Evolutionary conservation across 2,113 vertebrate species (phyloP).

Genomic region (Notechis scutatus): DNA sequence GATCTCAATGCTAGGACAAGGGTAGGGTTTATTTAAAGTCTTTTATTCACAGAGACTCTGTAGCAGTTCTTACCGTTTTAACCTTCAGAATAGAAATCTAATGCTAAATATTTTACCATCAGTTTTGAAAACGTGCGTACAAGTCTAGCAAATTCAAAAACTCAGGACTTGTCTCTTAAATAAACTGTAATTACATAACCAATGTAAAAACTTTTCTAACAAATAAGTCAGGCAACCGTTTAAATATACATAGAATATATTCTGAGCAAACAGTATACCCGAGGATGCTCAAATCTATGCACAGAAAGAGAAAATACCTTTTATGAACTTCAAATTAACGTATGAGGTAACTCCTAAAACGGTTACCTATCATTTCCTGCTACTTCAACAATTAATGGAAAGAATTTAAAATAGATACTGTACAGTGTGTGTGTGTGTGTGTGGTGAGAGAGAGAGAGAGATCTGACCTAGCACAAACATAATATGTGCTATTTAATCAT

Average conservation of each 20-base stretch:
- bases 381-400: slow-evolving; percentile 2
- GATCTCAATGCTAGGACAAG: background rate
- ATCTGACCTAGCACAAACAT: background rate
- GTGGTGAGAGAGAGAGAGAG: background rate
- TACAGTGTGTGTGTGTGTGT: background rate
- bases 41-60: background rate
- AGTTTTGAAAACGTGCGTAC: background rate
- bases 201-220: background rate
- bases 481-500: slow-evolving; percentile 23
- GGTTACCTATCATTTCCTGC: background rate
- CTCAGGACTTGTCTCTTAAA: background rate
- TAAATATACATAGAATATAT: background rate
- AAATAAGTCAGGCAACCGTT: background rate
- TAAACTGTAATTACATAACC: background rate
- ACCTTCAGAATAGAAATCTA: background rate
- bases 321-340: background rate
- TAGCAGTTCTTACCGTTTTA: background rate
- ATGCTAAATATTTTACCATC: background rate
- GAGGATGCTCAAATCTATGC: background rate
- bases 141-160: background rate
- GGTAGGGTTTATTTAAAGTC: background rate
- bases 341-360: slow-evolving; percentile 24
- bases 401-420: slow-evolving; percentile 1
- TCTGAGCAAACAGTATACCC: background rate
- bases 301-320: background rate